These are phyloP conservation scores for Miichthys miiuy DNA, from an alignment of 2,797 vertebrate species.

Conservation along the genomic window DNA sequence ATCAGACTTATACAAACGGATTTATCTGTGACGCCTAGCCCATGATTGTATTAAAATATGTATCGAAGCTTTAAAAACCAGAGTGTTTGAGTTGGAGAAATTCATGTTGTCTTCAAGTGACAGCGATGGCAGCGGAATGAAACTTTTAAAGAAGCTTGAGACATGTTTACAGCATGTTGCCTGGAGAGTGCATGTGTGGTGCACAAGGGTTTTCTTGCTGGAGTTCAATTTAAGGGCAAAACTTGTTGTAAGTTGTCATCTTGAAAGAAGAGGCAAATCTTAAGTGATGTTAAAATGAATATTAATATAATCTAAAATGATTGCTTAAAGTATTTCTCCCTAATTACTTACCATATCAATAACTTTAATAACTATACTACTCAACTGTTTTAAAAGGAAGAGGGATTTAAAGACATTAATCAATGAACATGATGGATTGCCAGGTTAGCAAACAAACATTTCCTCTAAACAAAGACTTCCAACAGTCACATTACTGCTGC, in stretches of 20 bases:
- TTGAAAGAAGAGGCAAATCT: conserved; percentile 27
- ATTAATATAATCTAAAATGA: conserved; percentile 46
- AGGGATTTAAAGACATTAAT: conserved; percentile 1
- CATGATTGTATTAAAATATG: conserved; percentile 82
- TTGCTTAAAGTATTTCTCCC: conserved; percentile 6
- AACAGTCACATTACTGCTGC: conserved; percentile 7
- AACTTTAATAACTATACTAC: neutral
- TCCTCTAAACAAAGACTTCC: conserved; percentile 8
- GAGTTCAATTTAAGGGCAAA: conserved; percentile 48
- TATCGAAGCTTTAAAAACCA: conserved; percentile 56
- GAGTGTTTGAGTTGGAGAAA: conserved; percentile 50
- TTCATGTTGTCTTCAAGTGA: conserved; percentile 51
- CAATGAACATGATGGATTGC: conserved; percentile 1
- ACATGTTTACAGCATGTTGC: neutral
- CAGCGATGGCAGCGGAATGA: conserved; percentile 7
- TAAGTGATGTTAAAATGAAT: conserved; percentile 52
- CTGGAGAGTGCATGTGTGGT: conserved; percentile 18
- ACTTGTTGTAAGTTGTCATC: conserved; percentile 18
- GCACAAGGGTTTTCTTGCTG: neutral
- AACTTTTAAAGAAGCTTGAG: conserved; percentile 22
- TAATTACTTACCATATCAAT: conserved; percentile 32
- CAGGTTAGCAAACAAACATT: conserved; percentile 16
- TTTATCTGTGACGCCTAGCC: conserved; percentile 73
- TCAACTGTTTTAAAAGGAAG: conserved; percentile 13
- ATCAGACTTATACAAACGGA: conserved; percentile 84